Base-by-base conservation (phyloP, 2,888 invertebrate genomes). In the Atrina japonica region DNA sequence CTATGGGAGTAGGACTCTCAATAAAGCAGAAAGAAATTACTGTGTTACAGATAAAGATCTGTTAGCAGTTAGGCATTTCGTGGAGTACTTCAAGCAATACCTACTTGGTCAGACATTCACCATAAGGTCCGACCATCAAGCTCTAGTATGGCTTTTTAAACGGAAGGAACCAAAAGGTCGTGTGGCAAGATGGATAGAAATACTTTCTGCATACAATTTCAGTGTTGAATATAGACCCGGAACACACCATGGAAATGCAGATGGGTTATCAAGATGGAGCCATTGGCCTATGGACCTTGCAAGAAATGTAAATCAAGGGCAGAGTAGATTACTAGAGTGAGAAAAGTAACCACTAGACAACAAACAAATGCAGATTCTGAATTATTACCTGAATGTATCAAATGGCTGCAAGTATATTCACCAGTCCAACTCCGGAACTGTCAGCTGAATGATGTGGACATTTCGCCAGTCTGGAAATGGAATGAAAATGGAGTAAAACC, bases 181-280 rank as follows among this genome's bases (percentile, higher is more conserved):
- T 55, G 53, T 75, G n/a, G 77, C 77, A 11, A 40, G 77, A 25
- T 77, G 74, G 72, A 64, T 67, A 14, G 72, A 71, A 40, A 59
- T 70, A 14, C 52, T 77, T n/a, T 70, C 76, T 0, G 43, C 40
- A 1, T 77, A 58, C 49, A 58, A 71, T 25, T 79, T 79, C 58
- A 45, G 23, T 14, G 64, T 77, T 40, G 70, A 73, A 47, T 63
- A 75, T 50, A 40, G 71, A 25, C 50, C 68, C 5, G 79, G 79
- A 7, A 55, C 30, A 9, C 66, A 69, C 41, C 77, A 78, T 58
- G 59, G 52, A 6, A 71, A 78, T 60, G 74, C 72, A 0, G 78
- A 77, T 49, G 61, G 69, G 2, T 41, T 79, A 53, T 63, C 71
- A 7, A 49, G 77, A 30, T 63, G 25, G 66, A 72, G n/a, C 16